A percentile compares a stretch with the other conserved stretches of the same genome.
Conservation (phyloP, 2,113 vertebrate genomes). For the Todiramphus chloris region DNA sequence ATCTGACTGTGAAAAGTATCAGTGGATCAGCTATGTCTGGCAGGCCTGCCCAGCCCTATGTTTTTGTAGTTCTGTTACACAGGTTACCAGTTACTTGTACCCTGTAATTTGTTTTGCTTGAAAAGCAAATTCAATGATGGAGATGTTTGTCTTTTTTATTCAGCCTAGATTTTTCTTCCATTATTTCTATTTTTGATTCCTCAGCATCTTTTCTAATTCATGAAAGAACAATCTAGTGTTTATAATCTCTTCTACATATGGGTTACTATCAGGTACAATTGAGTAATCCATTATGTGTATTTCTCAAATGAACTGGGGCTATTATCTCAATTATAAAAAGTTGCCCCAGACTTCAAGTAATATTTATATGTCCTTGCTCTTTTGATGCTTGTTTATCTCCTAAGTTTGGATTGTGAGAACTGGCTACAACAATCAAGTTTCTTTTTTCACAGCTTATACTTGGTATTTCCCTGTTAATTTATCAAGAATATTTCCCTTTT, state of each 20-base stretch:
- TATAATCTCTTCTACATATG: neutral
- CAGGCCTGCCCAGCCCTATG: neutral
- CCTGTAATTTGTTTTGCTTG: neutral
- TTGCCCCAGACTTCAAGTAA: neutral
- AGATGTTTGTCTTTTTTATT: neutral
- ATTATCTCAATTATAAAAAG: neutral
- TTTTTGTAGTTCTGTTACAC: neutral
- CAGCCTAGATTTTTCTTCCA: neutral
- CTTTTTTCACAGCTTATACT: neutral
- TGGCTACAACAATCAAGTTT: neutral
- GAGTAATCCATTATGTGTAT: neutral
- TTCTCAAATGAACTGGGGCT: neutral
- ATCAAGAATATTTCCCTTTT: neutral
- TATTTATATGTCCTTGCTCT: neutral
- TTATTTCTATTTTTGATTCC: neutral
- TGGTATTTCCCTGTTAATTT: constrained; percentile 1
- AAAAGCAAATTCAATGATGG: neutral
- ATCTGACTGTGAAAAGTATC: neutral
- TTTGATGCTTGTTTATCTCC: neutral
- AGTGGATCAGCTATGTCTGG: neutral
- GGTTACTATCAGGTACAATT: neutral
- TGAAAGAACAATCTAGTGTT: neutral
- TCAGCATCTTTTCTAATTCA: neutral
- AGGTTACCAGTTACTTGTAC: neutral
- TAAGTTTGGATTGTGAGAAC: neutral